These are phyloP conservation scores for Ranitomeya variabilis DNA, from an alignment of 2,113 vertebrate species.

Conservation along the genomic window DNA sequence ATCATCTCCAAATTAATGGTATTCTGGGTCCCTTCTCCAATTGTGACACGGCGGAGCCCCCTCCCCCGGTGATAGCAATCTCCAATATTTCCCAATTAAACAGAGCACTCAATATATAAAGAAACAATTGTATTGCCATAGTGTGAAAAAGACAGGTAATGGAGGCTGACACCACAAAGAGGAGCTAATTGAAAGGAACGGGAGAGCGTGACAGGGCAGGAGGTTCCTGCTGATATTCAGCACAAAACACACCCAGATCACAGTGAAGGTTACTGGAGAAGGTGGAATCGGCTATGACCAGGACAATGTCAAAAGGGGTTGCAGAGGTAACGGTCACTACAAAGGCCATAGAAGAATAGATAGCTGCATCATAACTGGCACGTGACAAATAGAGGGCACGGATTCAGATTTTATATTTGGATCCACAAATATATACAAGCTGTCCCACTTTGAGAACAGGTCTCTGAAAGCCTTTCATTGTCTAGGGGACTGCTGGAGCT, in stretches of 20 bases:
- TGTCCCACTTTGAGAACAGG: too few species aligned
- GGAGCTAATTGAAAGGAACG: constrained; percentile 47
- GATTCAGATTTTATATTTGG: too few species aligned
- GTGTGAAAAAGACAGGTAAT: constrained; percentile 51
- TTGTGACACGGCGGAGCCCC: constrained; percentile 37
- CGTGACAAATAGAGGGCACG: too few species aligned
- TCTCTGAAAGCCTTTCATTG: too few species aligned
- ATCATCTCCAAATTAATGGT: constrained; percentile 53
- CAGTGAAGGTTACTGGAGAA: constrained; percentile 25
- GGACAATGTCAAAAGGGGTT: too few species aligned
- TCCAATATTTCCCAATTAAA: constrained; percentile 58
- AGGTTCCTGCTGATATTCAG: constrained; percentile 20
- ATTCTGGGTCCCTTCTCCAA: constrained; percentile 43
- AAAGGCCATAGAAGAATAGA: too few species aligned
- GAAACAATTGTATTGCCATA: constrained; percentile 50
- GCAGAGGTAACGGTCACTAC: too few species aligned
- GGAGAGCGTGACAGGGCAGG: constrained; percentile 40
- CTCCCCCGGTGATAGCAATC: constrained; percentile 46
- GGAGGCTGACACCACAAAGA: constrained; percentile 51
- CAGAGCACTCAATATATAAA: constrained; percentile 51
- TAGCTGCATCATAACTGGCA: too few species aligned
- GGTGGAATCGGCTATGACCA: not conserved
- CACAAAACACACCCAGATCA: not conserved
- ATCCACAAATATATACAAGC: too few species aligned
- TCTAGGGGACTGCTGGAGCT: too few species aligned